Conservation (phyloP, 1,140 invertebrate genomes). For the Drosophila miranda region DNA sequence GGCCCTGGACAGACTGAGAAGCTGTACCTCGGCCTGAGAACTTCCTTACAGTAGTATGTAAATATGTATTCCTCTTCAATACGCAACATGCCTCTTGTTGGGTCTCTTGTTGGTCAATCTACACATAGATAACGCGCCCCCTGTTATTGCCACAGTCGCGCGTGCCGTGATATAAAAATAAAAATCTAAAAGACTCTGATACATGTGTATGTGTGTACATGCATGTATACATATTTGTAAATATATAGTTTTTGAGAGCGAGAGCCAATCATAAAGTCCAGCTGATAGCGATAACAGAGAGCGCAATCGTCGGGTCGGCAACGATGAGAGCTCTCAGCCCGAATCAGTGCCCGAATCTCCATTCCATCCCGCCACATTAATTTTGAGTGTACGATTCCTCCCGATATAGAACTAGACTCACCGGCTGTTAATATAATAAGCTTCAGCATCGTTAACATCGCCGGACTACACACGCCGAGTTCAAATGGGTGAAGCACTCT, state of each 20-base stretch:
- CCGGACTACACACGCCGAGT: constrained; percentile 6
- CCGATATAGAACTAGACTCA: constrained; percentile 14
- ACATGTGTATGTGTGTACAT: constrained; percentile 5
- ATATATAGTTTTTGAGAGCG: constrained; percentile 6
- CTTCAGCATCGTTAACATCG: not conserved
- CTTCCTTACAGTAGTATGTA: too few relatives aligned
- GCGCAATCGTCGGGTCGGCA: not conserved
- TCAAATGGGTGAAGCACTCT: constrained; percentile 14
- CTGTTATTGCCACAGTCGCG: constrained; percentile 33
- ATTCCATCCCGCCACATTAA: constrained; percentile 1
- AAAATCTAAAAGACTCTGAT: constrained; percentile 40
- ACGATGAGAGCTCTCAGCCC: not conserved
- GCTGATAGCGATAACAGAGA: constrained; percentile 31
- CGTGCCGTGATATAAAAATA: constrained; percentile 49
- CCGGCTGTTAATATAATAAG: constrained; percentile 32
- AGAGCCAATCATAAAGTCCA: constrained; percentile 19
- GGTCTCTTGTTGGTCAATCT: not conserved
- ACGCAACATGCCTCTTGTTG: constrained; percentile 33
- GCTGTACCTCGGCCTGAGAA: too few relatives aligned
- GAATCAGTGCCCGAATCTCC: constrained; percentile 19
- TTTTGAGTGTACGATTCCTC: constrained; percentile 35
- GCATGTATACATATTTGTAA: not conserved
- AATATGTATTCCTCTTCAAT: constrained; percentile 13
- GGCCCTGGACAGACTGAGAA: too few relatives aligned
- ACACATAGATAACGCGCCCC: constrained; percentile 14